phyloP scores from a whole-genome alignment of 2,113 vertebrate genomes.

The Psammodynastes pulverulentus region DNA sequence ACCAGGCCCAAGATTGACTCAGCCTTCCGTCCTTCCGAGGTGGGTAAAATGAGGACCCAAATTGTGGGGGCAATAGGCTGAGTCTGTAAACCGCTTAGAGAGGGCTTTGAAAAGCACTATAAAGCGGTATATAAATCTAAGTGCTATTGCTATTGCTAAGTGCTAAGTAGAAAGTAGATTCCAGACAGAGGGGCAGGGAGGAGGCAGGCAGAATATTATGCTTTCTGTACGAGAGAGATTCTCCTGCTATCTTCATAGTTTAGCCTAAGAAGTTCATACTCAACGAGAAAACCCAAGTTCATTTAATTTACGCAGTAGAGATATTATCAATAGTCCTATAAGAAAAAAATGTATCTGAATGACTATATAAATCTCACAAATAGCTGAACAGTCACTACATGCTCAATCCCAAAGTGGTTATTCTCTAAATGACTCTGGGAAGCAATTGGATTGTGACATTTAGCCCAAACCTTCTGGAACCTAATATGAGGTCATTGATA shows the following conservation, averaged over 20 bases:
- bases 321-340: constrained; percentile 65
- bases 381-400: constrained; percentile 55
- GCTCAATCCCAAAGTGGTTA: constrained; percentile 48
- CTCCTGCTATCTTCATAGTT: constrained; percentile 44
- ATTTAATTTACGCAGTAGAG: constrained; percentile 58
- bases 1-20: too few species aligned
- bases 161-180: too few species aligned
- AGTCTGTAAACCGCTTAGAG: too few species aligned
- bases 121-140: too few species aligned
- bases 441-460: constrained; percentile 59
- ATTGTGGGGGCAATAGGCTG: too few species aligned
- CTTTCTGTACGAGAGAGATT: not conserved
- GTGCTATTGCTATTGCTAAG: too few species aligned
- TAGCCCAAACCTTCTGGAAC: constrained; percentile 55
- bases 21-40: too few species aligned
- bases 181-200: not conserved
- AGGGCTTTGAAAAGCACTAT: too few species aligned
- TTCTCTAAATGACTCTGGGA: constrained; percentile 59
- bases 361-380: constrained; percentile 70
- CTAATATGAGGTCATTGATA: constrained; percentile 44
- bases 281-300: constrained; percentile 52
- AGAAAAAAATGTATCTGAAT: constrained; percentile 64
- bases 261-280: constrained; percentile 61
- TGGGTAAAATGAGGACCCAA: too few species aligned
- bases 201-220: not conserved